Percentiles rank a stretch among this genome's conserved stretches.
phyloP scores from a whole-genome alignment of 2,888 invertebrate genomes.

The Plagiodera versicolora region DNA sequence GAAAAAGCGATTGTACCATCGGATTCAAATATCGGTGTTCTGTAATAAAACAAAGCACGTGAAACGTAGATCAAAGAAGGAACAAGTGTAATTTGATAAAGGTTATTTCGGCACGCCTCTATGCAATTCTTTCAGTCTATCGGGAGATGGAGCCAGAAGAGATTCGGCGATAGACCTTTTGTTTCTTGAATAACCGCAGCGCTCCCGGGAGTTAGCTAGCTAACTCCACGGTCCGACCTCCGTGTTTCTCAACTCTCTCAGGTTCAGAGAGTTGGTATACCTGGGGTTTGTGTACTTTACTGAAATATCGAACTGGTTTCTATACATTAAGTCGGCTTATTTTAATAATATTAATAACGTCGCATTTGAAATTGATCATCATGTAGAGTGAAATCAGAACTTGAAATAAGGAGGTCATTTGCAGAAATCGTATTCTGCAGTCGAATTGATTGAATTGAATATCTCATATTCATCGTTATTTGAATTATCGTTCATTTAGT shows the following conservation, averaged over 20 bases:
- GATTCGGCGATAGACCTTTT: neutral
- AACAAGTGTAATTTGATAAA: conserved; percentile 26
- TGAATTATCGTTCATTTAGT: too few relatives aligned
- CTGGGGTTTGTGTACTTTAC: neutral
- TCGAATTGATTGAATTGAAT: too few relatives aligned
- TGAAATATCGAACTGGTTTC: neutral
- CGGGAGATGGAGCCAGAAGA: neutral
- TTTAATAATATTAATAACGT: neutral
- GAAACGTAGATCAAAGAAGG: conserved; percentile 21
- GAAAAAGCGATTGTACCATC: neutral
- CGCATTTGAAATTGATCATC: neutral
- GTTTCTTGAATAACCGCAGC: neutral
- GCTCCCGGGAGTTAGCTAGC: neutral
- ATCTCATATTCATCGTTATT: too few relatives aligned
- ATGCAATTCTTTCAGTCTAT: conserved; percentile 17
- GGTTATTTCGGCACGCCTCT: conserved; percentile 20
- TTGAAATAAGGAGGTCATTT: too few relatives aligned
- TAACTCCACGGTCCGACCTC: neutral
- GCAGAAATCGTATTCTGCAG: too few relatives aligned
- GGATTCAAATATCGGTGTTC: conserved; percentile 9
- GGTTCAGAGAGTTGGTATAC: neutral
- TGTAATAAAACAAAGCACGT: conserved; percentile 19
- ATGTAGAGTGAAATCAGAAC: too few relatives aligned
- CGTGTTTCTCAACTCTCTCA: neutral
- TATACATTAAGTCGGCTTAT: neutral